Base-by-base conservation (phyloP, 1,140 invertebrate genomes). In the Atta cephalotes region DNA sequence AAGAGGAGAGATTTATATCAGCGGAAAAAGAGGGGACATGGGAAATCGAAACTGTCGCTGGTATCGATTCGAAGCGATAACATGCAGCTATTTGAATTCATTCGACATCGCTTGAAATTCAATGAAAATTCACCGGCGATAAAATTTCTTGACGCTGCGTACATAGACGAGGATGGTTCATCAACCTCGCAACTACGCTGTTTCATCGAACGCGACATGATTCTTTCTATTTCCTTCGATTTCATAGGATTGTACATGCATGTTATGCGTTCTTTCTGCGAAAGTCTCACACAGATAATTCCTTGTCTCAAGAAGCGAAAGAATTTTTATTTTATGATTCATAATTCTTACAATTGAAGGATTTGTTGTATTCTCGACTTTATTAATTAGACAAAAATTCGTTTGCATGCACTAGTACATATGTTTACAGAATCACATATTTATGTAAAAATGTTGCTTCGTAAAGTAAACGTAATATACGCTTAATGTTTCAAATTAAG, bases 61-160 rank as follows among this genome's bases (percentile, higher is more conserved):
- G 53, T 81, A 89, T 89, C 88, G 88, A 89, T 88, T 89, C 77
- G 62, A 31, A 39, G 5, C 49, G 87, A 87, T 81, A 53, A 81
- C 81, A 53, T 45, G 72, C 56, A 56, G 51, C 71, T 81, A 84
- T 88, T 88, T 68, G 74, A 86, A 87, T 89, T 87, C 77, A 84
- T 71, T 76, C 53, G 71, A 45, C 68, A 60, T 58, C 66, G 35
- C 60, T 79, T 68, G 72, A 49, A 68, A 84, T 84, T 87, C 87
- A 76, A 88, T 88, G 68, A 80, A 79, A 65, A 80, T 72, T 60
- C 60, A 9, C 16, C 51, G 56, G 31, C 82, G 49, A 78, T 79
- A 79, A 85, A 85, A 85, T 74, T 85, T 85, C 82, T 85, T 85
- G 82, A 85, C 82, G 76, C 12, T 58, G 51, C 39, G 31, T 62